Conservation (phyloP, 2,113 vertebrate genomes). For the Caranx ignobilis region DNA sequence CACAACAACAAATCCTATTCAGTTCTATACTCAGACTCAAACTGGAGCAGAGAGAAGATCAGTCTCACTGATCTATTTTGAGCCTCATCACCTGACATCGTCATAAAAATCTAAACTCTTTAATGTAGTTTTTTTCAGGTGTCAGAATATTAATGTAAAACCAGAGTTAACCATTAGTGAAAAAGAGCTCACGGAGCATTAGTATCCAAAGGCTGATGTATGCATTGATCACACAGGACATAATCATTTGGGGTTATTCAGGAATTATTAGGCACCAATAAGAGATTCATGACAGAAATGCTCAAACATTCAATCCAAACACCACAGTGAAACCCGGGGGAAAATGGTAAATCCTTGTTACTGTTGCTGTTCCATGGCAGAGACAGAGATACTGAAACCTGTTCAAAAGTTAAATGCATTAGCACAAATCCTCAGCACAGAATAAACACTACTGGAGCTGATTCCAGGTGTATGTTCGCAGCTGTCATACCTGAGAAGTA, state of each 20-base stretch:
- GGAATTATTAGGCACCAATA: background rate
- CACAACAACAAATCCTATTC: background rate
- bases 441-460: background rate
- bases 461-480: slow-evolving; percentile 9
- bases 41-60: slow-evolving; percentile 21
- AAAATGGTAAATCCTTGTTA: background rate
- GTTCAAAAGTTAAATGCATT: slow-evolving; percentile 28
- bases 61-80: slow-evolving; percentile 38
- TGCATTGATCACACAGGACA: background rate
- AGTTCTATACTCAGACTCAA: slow-evolving; percentile 16
- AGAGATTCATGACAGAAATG: background rate
- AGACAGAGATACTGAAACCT: slow-evolving; percentile 2
- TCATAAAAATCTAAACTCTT: slow-evolving; percentile 8
- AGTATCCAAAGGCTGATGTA: slow-evolving; percentile 16
- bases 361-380: background rate
- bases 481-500: slow-evolving; percentile 41
- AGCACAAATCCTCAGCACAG: background rate
- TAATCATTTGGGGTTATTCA: background rate
- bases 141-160: slow-evolving; percentile 25
- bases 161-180: slow-evolving; percentile 43
- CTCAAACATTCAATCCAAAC: background rate
- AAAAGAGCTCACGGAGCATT: background rate
- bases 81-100: slow-evolving; percentile 42
- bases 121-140: slow-evolving; percentile 18
- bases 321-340: background rate